Evolutionary conservation across 2,113 vertebrate species (phyloP), one percentile per base, ranked within the genome.

Genomic region (Myiozetetes cayanensis): DNA sequence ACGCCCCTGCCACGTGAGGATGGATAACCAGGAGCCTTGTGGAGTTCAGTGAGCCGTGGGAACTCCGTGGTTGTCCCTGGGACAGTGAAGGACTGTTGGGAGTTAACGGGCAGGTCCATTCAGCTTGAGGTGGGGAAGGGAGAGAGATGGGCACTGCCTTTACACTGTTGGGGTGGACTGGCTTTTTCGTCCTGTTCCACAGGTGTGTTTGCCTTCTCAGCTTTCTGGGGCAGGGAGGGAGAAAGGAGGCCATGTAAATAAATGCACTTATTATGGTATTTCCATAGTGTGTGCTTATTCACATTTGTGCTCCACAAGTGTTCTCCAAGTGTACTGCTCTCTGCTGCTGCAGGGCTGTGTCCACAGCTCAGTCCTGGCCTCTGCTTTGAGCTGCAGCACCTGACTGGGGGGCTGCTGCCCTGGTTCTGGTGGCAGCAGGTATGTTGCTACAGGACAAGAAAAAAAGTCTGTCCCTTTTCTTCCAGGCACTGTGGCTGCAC

Each of bases 1-100:
- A 46, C 37, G 2, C 25, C n/a, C 72, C 59, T 93, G 68, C 65
- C 49, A 95, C 90, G 25, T 98, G 95, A 90, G 77, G 62, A 28
- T 59, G 84, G 56, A 76, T 58, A 83, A 50, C 4, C 3, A 9
- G 43, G 46, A 92, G 44, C 52, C 33, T 27, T 6, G n/a, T 76
- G 65, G 65, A 80, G 25, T 83, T 61, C 44, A 76, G 27, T 35
- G 19, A 43, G 39, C 70, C 9, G 0, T 24, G 28, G 77, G 75
- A 89, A 41, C 39, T 24, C 59, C 5, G 14, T 31, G 61, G 20
- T 66, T 50, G 13, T 31, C 75, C 78, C 15, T 41, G n/a, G 49
- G 17, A 86, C 55, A 78, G 13, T 4, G n/a, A 47, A 79, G 23
- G 68, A 82, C 23, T 89, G 68, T 14, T 61, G 83, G 46, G 67